Base-by-base conservation (phyloP, 1,140 invertebrate genomes). In the Trigoniulus corallinus region DNA sequence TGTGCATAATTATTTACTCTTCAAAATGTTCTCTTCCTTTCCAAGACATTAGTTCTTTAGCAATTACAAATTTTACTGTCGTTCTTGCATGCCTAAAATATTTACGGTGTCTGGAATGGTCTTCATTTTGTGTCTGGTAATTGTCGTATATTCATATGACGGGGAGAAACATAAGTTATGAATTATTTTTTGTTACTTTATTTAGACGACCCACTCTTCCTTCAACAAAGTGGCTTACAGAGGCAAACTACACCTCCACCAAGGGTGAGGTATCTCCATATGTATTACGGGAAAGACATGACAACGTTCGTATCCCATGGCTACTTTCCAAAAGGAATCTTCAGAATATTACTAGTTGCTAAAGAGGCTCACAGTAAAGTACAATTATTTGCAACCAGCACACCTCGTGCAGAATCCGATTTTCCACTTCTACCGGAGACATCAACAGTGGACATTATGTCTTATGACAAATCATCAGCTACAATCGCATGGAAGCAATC, bases 381-480 rank as follows among this genome's bases (percentile, higher is more conserved):
- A 1, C 41, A 51, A n/a, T 43, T 64, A 3, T 52, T 56, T 20
- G 57, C 54, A 1, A 58, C 61, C 1, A 55, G 55, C 1, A 51
- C 55, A 1, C 44, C 57, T 1, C 43, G 25, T 25, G n/a, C 27
- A 2, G 51, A 49, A n/a, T 23, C 21, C n/a, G 25, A 49, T 25
- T 57, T 57, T 42, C 62, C 63, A 1, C 53, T 47, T 3, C 45
- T 64, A 13, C 61, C 63, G 1, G 10, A 42, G 1, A 54, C 61
- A 23, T 42, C 50, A 2, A 45, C 26, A n/a, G 55, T 65, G 0
- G 34, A 52, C 13, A 54, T 62, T 0, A 42, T 55, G 4, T 49
- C 55, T 21, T 52, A 48, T 4, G 47, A 49, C 12, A 26, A 52
- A 18, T 56, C 55, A 10, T 40, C 23, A 18, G 42, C 63, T 1